A percentile compares a stretch with the other conserved stretches of the same genome.
Evolutionary conservation across 2,113 vertebrate genomes (phyloP).

Genomic region (Anguilla japonica): DNA sequence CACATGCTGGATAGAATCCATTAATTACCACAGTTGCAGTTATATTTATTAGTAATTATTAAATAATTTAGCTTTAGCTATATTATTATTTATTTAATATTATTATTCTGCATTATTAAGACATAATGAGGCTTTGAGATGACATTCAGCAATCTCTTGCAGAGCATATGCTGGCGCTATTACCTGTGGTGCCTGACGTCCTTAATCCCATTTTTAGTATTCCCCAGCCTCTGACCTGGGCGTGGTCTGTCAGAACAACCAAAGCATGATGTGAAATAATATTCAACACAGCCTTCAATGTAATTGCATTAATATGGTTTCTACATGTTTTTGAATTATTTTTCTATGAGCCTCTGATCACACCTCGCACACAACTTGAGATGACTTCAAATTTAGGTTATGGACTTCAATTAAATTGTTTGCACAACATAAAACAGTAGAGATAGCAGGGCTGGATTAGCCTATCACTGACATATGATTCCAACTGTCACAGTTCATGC

Average conservation of each 20-base stretch:
- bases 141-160: background rate
- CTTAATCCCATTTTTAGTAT: constrained; percentile 77
- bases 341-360: background rate
- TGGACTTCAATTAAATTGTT: background rate
- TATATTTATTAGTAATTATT: no score
- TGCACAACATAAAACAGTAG: background rate
- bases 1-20: no score
- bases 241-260: constrained; percentile 61
- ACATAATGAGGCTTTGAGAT: background rate
- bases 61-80: no score
- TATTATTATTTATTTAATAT: no score
- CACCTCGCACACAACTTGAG: background rate
- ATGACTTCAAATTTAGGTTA: background rate
- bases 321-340: no score
- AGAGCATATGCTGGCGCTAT: background rate
- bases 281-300: background rate
- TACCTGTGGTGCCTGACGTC: constrained; percentile 78
- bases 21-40: no score
- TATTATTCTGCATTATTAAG: no score
- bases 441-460: no score
- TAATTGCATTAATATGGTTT: background rate
- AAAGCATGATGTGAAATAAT: background rate
- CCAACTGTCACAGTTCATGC: background rate
- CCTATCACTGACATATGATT: no score
- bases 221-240: constrained; percentile 75